These are phyloP conservation scores for Rapana venosa DNA, from an alignment of 2,888 invertebrate species.

Conservation along the genomic window DNA sequence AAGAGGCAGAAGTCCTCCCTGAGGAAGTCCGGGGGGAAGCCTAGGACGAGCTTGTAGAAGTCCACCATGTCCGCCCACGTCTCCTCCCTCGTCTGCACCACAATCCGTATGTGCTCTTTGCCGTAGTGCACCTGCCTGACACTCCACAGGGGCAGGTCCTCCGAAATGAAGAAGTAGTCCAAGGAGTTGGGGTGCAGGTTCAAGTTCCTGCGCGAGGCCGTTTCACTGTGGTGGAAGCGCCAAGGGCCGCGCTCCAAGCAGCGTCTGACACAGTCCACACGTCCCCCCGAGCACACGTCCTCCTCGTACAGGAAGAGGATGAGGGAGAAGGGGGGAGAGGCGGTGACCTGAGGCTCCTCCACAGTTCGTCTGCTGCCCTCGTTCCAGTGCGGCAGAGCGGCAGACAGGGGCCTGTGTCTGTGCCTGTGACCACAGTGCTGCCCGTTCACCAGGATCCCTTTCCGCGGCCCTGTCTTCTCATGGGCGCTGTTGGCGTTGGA, in stretches of 20 bases:
- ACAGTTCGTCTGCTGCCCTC: neutral
- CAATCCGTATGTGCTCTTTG: slow-evolving; percentile 69
- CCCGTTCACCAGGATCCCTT: slow-evolving; percentile 26
- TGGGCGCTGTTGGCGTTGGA: neutral
- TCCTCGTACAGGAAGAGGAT: slow-evolving; percentile 67
- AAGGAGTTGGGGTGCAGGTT: slow-evolving; percentile 68
- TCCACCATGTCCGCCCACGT: slow-evolving; percentile 71
- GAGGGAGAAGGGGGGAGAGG: slow-evolving; percentile 61
- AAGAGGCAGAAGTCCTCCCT: slow-evolving; percentile 71
- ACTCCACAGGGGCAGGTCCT: slow-evolving; percentile 72
- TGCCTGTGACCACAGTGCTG: slow-evolving; percentile 41
- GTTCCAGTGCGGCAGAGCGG: neutral
- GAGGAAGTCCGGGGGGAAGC: slow-evolving; percentile 65
- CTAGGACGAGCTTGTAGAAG: slow-evolving; percentile 69
- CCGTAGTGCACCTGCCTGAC: slow-evolving; percentile 73
- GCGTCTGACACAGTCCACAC: slow-evolving; percentile 60
- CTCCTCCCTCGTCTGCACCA: slow-evolving; percentile 65
- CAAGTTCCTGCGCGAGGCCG: slow-evolving; percentile 60
- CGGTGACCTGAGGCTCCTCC: slow-evolving; percentile 14
- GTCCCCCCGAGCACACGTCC: slow-evolving; percentile 60
- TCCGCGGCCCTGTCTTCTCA: neutral
- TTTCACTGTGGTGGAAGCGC: slow-evolving; percentile 72
- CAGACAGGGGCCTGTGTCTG: neutral
- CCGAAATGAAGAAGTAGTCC: slow-evolving; percentile 69
- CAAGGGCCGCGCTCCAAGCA: slow-evolving; percentile 67